Base-by-base conservation (phyloP, 2,113 vertebrate species). In the Gnathonemus echidnorhynchus region DNA sequence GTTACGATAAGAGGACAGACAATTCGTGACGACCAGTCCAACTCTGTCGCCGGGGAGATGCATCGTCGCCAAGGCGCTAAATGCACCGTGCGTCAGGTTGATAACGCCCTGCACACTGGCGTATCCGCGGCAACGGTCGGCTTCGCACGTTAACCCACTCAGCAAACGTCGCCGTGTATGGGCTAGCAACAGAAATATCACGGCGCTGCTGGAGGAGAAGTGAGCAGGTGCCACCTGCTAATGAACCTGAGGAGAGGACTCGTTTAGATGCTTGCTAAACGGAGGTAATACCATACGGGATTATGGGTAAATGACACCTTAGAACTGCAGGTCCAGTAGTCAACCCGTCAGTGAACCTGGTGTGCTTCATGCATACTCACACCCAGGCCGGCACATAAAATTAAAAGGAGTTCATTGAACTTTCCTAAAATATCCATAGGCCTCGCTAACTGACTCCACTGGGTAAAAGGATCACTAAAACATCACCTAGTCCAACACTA, bases 91-190 rank as follows among this genome's bases (percentile, higher is more conserved):
- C 39, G 10, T 19, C 39, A 52, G 42, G 39, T 39, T 19, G 56
- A 62, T 46, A 66, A 62, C 19, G 35, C 39, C 39, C 31, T 24
- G 39, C 87, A 66, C 53, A 24, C 35, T 39, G 7, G 39, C 4
- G 53, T 80, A 89, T 46, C 80, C 52, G n/a, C 49, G 77, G 80
- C 42, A 66, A 86, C 39, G 31, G 24, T 31, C 80, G 21, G 77
- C 62, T 53, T 90, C 86, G 66, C 86, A 90, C 85, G 19, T 70
- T 87, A 87, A 49, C 56, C 56, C 62, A 87, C 85, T 90, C 89
- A 87, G 85, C 56, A 52, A 77, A 87, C 83, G 83, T 80, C 35
- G 84, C 39, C 77, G 0, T 85, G 24, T 13, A 85, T n/a, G 80
- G 56, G 89, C 27, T 13, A 86, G 83, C 39, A 46, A 46, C 52